Conservation (phyloP, 2,797 vertebrate species). For the Pelochelys cantorii region DNA sequence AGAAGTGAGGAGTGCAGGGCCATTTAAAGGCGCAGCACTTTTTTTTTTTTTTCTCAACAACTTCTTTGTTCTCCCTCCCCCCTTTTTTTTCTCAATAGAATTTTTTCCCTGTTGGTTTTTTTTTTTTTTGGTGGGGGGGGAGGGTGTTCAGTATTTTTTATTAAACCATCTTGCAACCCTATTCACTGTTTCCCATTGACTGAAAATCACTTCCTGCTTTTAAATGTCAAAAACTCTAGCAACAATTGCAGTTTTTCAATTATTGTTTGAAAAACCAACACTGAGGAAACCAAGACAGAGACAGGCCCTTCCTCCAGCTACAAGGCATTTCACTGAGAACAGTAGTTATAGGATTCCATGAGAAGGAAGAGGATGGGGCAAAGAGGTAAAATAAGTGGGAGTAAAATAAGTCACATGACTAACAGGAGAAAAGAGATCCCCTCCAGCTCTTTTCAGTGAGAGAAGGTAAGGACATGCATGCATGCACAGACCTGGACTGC, state of each 20-base stretch:
- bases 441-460: background rate
- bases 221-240: background rate
- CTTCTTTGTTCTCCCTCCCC: no score
- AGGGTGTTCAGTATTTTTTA: no score
- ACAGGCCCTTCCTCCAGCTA: accelerated
- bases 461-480: no score
- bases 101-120: no score
- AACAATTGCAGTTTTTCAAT: background rate
- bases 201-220: background rate
- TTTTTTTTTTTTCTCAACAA: no score
- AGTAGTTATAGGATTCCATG: background rate
- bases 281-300: background rate
- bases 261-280: background rate
- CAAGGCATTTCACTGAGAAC: background rate
- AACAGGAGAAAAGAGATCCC: background rate
- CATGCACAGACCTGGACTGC: no score
- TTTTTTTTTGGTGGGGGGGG: no score
- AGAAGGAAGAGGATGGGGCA: background rate
- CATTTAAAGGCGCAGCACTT: no score
- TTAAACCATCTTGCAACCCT: no score
- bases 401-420: background rate
- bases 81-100: no score
- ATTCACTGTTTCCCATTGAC: accelerated
- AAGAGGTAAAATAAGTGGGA: background rate
- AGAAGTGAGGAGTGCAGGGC: no score